These are phyloP conservation scores for Epistrophella euchroma DNA, from an alignment of 2,888 invertebrate species.

Conservation along the genomic window DNA sequence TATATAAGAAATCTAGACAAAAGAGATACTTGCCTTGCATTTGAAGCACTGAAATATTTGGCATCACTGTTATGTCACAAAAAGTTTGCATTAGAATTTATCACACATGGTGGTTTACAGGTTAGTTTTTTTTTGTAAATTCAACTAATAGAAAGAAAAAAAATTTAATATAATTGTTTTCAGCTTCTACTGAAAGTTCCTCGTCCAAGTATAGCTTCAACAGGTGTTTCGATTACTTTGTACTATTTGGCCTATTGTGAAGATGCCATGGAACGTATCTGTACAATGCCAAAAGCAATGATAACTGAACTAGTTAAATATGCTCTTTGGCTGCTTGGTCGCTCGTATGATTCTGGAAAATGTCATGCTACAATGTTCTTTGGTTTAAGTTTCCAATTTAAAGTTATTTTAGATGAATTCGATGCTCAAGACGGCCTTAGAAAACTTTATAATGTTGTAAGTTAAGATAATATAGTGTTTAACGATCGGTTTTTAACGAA, in stretches of 20 bases:
- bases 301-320: conserved; percentile 93
- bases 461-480: conserved; percentile 54
- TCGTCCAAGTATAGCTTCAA: conserved; percentile 96
- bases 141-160: background rate
- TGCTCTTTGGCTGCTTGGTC: conserved; percentile 97
- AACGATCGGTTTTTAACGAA: background rate
- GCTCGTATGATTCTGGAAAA: conserved; percentile 98
- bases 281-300: conserved; percentile 91
- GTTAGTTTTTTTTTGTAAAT: conserved; percentile 81
- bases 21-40: conserved; percentile 95
- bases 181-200: conserved; percentile 94
- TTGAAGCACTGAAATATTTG: conserved; percentile 97
- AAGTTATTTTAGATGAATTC: conserved; percentile 96
- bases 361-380: conserved; percentile 99
- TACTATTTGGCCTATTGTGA: conserved; percentile 99
- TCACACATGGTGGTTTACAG: conserved; percentile 93
- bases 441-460: conserved; percentile 94
- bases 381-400: conserved; percentile 96
- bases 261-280: conserved; percentile 98
- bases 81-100: conserved; percentile 98
- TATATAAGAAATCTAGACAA: conserved; percentile 95
- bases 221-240: conserved; percentile 96
- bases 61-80: conserved; percentile 98
- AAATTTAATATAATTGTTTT: background rate
- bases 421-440: conserved; percentile 96